Percentiles rank a stretch among this genome's conserved stretches.
phyloP scores from a whole-genome alignment of 2,797 vertebrate genomes.

The Sebastes paucispinis region DNA sequence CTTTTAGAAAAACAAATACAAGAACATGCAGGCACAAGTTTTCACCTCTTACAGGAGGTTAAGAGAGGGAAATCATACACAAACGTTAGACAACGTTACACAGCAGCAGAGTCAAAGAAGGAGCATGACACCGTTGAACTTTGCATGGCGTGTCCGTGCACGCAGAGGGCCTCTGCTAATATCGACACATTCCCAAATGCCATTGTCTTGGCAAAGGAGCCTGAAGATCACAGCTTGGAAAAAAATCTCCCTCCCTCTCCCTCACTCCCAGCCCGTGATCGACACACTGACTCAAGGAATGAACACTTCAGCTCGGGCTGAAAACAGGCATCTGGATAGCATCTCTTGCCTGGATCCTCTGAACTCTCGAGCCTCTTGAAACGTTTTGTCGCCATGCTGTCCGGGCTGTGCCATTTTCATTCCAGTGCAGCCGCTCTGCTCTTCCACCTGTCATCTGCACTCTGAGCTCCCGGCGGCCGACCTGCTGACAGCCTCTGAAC shows the following conservation, averaged over 20 bases:
- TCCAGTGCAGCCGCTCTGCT: constrained; percentile 68
- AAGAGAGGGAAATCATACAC: constrained; percentile 17
- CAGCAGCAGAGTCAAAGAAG: constrained; percentile 40
- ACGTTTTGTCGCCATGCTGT: constrained; percentile 74
- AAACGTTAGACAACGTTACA: constrained; percentile 18
- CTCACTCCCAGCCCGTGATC: constrained; percentile 9
- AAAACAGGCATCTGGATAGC: constrained; percentile 69
- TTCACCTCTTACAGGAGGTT: constrained; percentile 30
- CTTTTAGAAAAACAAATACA: constrained; percentile 30
- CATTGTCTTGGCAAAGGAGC: constrained; percentile 55
- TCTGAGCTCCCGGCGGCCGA: constrained; percentile 51
- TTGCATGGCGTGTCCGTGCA: constrained; percentile 62
- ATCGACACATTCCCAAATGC: constrained; percentile 71
- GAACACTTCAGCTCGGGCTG: constrained; percentile 47
- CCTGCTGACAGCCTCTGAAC: constrained; percentile 72
- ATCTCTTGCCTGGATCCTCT: constrained; percentile 65
- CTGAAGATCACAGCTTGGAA: constrained; percentile 37
- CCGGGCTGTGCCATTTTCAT: constrained; percentile 77
- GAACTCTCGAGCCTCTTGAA: constrained; percentile 71
- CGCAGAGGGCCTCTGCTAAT: constrained; percentile 55
- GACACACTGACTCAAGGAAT: constrained; percentile 63
- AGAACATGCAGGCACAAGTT: constrained; percentile 46
- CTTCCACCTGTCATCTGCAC: constrained; percentile 81
- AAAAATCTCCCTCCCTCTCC: background rate
- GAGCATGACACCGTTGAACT: constrained; percentile 67